Evolutionary conservation across 2,888 invertebrate species (phyloP).

Genomic region (Galeruca laticollis): DNA sequence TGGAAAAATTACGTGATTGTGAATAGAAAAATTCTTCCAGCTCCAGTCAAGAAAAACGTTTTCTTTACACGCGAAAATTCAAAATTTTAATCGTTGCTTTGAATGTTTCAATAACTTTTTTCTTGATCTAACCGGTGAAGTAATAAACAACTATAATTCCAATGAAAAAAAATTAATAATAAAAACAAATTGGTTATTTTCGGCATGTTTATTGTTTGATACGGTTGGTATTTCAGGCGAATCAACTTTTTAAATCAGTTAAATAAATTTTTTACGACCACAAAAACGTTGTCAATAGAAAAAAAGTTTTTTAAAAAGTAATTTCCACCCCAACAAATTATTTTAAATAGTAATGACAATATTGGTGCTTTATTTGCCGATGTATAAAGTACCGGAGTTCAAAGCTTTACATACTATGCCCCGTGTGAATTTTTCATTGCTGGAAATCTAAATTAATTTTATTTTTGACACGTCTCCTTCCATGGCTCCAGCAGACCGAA

Average conservation of each 20-base stretch:
- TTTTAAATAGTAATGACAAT: no score
- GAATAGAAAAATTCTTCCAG: conserved; percentile 28
- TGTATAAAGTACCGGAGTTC: no score
- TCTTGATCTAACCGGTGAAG: conserved; percentile 31
- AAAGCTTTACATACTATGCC: no score
- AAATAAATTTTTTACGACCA: conserved; percentile 3
- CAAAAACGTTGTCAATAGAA: no score
- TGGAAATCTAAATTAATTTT: no score
- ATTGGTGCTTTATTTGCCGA: no score
- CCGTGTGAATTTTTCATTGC: no score
- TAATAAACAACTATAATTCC: conserved; percentile 17
- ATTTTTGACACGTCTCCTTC: no score
- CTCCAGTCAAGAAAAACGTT: conserved; percentile 32
- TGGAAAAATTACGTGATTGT: conserved; percentile 34
- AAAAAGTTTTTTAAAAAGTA: no score
- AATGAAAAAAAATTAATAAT: not conserved
- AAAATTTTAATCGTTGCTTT: not conserved
- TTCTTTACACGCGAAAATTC: not conserved
- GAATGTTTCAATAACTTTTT: conserved; percentile 26
- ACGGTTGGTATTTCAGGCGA: conserved; percentile 24
- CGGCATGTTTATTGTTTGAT: conserved; percentile 33
- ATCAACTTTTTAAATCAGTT: conserved; percentile 31
- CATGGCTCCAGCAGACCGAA: no score
- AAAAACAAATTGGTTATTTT: conserved; percentile 7
- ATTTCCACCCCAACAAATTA: no score